Evolutionary conservation across 2,888 invertebrate genomes (phyloP).

Genomic region (Neocrepidodera transversa): DNA sequence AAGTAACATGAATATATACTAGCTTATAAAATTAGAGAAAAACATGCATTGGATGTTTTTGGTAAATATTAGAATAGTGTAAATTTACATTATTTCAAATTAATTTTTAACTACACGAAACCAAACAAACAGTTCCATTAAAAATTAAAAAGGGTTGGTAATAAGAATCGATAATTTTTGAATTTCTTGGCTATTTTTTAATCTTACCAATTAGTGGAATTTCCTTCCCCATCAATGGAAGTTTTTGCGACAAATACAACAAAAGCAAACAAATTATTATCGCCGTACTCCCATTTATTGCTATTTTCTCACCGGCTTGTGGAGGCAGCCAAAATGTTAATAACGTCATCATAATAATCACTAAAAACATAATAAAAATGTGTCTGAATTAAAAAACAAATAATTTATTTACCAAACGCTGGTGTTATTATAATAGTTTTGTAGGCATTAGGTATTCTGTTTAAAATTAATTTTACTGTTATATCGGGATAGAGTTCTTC

Average conservation of each 20-base stretch:
- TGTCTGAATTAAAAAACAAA: no score
- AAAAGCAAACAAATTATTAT: constrained; percentile 69
- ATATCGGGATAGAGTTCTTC: constrained; percentile 65
- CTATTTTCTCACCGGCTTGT: constrained; percentile 70
- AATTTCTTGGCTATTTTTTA: no score
- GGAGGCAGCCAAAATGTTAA: constrained; percentile 73
- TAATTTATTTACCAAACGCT: constrained; percentile 66
- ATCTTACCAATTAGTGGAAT: constrained; percentile 66
- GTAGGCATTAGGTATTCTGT: constrained; percentile 67
- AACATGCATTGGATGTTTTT: no score
- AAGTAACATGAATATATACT: no score
- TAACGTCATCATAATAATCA: constrained; percentile 68
- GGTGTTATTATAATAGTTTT: constrained; percentile 69
- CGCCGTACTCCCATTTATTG: constrained; percentile 67
- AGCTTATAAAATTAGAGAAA: no score
- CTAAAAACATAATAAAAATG: no score
- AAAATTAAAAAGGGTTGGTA: no score
- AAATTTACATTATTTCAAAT: no score
- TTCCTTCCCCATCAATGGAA: constrained; percentile 65
- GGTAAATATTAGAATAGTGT: no score
- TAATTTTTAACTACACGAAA: no score
- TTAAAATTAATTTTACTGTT: constrained; percentile 62
- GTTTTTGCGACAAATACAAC: constrained; percentile 68
- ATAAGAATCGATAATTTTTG: no score
- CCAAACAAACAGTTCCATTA: no score